Percentiles rank a stretch among this genome's conserved stretches.
Conservation (phyloP, 1,140 invertebrate genomes). For the Drosophila tsacasi region DNA sequence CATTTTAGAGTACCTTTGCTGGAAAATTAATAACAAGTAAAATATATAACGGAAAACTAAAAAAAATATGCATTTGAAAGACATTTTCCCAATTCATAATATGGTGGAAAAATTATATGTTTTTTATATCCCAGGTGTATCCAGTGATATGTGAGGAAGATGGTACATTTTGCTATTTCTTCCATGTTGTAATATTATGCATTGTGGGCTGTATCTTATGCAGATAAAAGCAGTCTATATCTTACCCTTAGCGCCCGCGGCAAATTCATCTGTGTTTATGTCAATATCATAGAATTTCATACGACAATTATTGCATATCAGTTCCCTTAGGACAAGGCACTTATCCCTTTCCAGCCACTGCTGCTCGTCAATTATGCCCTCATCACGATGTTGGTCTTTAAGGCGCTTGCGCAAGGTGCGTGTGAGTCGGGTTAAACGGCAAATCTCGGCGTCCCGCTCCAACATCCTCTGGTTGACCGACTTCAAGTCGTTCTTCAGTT, state of each 20-base stretch:
- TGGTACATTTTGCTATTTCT: too few species aligned
- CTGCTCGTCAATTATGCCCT: constrained; percentile 58
- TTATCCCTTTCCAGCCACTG: constrained; percentile 53
- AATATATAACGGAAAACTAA: too few species aligned
- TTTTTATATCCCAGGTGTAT: too few species aligned
- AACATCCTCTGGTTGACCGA: constrained; percentile 88
- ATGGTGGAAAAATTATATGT: too few species aligned
- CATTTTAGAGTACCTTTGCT: too few species aligned
- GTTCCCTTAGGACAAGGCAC: constrained; percentile 68
- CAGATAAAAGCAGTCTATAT: not conserved
- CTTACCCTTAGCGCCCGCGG: constrained; percentile 65
- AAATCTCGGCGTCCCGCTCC: constrained; percentile 89
- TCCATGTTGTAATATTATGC: not conserved
- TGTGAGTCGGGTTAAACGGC: constrained; percentile 75
- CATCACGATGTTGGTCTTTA: constrained; percentile 53
- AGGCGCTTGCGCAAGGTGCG: constrained; percentile 70
- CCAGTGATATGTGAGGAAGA: too few species aligned
- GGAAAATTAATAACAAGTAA: too few species aligned
- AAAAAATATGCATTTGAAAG: too few species aligned
- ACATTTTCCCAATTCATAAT: too few species aligned
- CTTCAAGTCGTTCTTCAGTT: constrained; percentile 89
- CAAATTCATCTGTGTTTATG: constrained; percentile 50
- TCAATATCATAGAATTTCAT: constrained; percentile 82
- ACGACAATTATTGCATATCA: constrained; percentile 82
- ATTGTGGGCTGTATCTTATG: not conserved